These are phyloP conservation scores for Anisognathus igniventris DNA, from an alignment of 2,797 vertebrate genomes.

Conservation along the genomic window DNA sequence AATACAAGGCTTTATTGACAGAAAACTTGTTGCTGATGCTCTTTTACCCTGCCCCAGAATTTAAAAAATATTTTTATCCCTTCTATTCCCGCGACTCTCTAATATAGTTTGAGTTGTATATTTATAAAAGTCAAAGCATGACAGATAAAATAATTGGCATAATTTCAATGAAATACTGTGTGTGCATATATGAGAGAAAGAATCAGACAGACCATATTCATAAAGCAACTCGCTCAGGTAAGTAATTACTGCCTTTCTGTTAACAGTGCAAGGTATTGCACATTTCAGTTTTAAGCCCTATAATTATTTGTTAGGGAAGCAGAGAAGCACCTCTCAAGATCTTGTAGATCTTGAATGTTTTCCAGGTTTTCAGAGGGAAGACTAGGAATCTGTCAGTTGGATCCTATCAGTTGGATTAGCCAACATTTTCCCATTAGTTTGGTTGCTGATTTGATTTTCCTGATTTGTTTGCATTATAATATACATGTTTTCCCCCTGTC, in stretches of 20 bases:
- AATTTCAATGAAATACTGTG: not conserved
- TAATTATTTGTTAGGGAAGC: not conserved
- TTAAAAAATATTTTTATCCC: not conserved
- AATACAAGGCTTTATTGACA: not conserved
- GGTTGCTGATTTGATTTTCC: not conserved
- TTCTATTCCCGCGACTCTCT: not conserved
- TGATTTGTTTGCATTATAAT: not conserved
- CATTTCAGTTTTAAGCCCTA: not conserved
- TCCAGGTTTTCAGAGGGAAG: not conserved
- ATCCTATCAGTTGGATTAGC: not conserved
- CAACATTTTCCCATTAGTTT: not conserved
- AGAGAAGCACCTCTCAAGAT: not conserved
- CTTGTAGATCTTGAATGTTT: not conserved
- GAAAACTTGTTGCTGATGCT: not conserved
- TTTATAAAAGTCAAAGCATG: not conserved
- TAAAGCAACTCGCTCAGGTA: not conserved
- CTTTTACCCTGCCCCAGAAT: fast-evolving
- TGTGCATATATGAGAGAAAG: not conserved
- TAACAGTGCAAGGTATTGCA: not conserved
- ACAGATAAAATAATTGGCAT: not conserved
- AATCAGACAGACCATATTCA: not conserved
- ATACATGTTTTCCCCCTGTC: not conserved
- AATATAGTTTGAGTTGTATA: not conserved
- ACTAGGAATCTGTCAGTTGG: not conserved
- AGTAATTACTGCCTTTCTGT: not conserved